phyloP scores from a whole-genome alignment of 2,888 invertebrate species.

The Pheosia gnoma region DNA sequence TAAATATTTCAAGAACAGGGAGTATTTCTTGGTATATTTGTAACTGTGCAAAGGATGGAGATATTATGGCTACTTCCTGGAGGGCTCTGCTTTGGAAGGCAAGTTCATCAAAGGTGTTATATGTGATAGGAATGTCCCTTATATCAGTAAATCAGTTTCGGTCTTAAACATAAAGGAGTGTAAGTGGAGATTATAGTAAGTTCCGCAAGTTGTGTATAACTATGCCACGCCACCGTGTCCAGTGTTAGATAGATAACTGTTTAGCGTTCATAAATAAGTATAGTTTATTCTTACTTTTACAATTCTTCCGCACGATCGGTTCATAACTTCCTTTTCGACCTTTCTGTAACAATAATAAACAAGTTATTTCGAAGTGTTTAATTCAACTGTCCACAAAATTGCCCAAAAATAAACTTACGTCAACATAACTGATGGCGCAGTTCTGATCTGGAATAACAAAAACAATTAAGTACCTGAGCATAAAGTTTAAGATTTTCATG shows the following conservation, averaged over 20 bases:
- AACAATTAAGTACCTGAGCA: too few relatives aligned
- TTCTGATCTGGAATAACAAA: not conserved
- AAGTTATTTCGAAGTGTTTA: not conserved
- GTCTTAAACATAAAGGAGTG: too few relatives aligned
- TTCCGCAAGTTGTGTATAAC: too few relatives aligned
- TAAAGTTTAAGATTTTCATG: too few relatives aligned
- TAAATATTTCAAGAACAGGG: not conserved
- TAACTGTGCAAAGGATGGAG: not conserved
- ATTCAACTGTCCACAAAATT: not conserved
- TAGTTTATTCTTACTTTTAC: conserved; percentile 8
- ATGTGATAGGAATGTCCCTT: too few relatives aligned
- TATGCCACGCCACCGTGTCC: too few relatives aligned
- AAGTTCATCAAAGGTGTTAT: too few relatives aligned
- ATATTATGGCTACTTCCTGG: not conserved
- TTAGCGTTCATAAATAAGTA: too few relatives aligned
- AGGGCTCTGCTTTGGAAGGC: too few relatives aligned
- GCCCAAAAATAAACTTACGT: not conserved
- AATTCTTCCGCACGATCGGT: conserved; percentile 1
- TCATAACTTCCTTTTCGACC: conserved; percentile 4
- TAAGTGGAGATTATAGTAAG: too few relatives aligned
- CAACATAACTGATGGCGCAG: not conserved
- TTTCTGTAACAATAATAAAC: conserved; percentile 14
- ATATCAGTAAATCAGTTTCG: too few relatives aligned
- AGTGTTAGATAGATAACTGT: too few relatives aligned
- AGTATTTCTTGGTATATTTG: not conserved